A percentile compares a stretch with the other conserved stretches of the same genome.
Evolutionary conservation across 2,888 invertebrate genomes (phyloP).

Genomic region (Tricholauxania praeusta): DNA sequence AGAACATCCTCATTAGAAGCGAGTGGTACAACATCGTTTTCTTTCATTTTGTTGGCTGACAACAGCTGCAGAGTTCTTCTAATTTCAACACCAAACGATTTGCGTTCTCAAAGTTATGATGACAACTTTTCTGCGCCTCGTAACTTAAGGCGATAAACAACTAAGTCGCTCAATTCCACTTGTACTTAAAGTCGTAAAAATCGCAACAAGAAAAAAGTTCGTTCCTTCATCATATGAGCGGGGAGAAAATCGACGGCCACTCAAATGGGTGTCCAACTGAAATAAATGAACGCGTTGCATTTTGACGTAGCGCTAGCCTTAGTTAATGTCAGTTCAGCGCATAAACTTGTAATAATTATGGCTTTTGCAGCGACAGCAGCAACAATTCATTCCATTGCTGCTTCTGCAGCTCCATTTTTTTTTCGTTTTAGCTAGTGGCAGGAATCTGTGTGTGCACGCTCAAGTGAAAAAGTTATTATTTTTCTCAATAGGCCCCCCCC

Average conservation of each 20-base stretch:
- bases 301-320: too few relatives aligned
- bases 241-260: too few relatives aligned
- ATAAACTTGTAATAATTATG: constrained; percentile 45
- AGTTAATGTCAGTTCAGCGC: constrained; percentile 33
- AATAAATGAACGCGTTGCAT: constrained; percentile 18
- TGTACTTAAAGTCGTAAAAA: constrained; percentile 17
- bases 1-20: constrained; percentile 12
- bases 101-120: background rate
- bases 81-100: constrained; percentile 30
- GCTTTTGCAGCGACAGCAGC: constrained; percentile 9
- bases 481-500: background rate
- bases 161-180: background rate
- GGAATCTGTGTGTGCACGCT: too few relatives aligned
- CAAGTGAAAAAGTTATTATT: constrained; percentile 27
- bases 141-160: background rate
- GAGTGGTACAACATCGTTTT: background rate
- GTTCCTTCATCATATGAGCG: background rate
- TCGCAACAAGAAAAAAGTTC: background rate
- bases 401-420: too few relatives aligned
- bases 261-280: constrained; percentile 20
- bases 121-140: background rate
- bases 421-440: too few relatives aligned
- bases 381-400: background rate
- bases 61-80: constrained; percentile 28
- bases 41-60: background rate